Base-by-base conservation (phyloP, 2,888 invertebrate species). In the Nudaria mundana region DNA sequence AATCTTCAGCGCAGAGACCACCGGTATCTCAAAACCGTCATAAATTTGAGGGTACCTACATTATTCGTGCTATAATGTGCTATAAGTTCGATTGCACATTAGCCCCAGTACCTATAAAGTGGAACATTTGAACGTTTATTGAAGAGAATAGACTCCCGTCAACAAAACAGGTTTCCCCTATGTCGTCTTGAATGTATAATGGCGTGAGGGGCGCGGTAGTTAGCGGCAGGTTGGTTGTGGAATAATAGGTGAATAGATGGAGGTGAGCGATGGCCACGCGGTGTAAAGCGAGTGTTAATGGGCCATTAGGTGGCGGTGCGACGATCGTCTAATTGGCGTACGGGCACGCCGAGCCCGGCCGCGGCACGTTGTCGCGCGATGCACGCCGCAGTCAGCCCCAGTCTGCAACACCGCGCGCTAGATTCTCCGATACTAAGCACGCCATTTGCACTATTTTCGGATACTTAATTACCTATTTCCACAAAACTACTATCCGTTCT, bases 201-300 rank as follows among this genome's bases (percentile, higher is more conserved):
- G 39, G 44, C 28, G 52, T 44, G 54, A 52, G 53, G 40, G 56
- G 49, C 37, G 40, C 48, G 51, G 58, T 42, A 43, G 52, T 44
- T 39, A 33, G 35, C 11, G 38, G 42, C 53, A 56, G 48, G 54
- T 56, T 51, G 54, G 56, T 46, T 51, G 44, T 54, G 56, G 34
- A 52, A 34, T 57, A 60, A 61, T 60, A 61, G 61, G 56, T 54
- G 57, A 61, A 65, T 66, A 74, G 79, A 78, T 81, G 72, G 67
- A 63, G 64, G 72, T 70, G 64, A 68, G 66, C 71, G 76, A 79
- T 77, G 74, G 66, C 65, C 65, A 67, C 63, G 58, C 51, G 50
- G 67, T 71, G 76, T 76, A 73, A 72, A 71, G 68, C 76, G 77
- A 77, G 85, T 83, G 86, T 83, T 84, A 87, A 87, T 83, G 76